A percentile compares a stretch with the other conserved stretches of the same genome.
phyloP scores from a whole-genome alignment of 2,888 invertebrate species.

The Drosophila nr. medialis region DNA sequence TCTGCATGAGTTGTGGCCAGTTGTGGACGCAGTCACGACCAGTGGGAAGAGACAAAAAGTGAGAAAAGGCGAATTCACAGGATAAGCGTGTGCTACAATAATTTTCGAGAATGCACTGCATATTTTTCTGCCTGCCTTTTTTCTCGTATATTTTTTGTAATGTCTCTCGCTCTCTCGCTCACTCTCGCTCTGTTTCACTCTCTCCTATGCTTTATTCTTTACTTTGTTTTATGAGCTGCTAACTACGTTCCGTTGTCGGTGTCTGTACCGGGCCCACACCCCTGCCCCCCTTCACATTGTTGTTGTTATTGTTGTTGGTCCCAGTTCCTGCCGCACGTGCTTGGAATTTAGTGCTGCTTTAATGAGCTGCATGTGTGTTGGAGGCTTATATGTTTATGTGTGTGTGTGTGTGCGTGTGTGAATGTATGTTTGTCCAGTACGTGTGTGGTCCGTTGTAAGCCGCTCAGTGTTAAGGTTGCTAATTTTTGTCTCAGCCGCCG shows the following conservation, averaged over 20 bases:
- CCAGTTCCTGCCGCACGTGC: conserved; percentile 65
- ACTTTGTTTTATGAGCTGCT: conserved; percentile 80
- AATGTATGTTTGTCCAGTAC: conserved; percentile 44
- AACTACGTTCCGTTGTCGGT: conserved; percentile 69
- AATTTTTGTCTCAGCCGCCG: conserved; percentile 74
- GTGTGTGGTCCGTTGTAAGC: conserved; percentile 57
- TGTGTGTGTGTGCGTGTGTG: conserved; percentile 21
- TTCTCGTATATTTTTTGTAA: conserved; percentile 19
- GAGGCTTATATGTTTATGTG: conserved; percentile 12
- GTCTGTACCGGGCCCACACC: conserved; percentile 18
- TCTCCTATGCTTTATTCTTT: conserved; percentile 29
- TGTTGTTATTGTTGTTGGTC: conserved; percentile 54
- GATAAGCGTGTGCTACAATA: conserved; percentile 43
- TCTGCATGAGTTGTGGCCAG: conserved; percentile 62
- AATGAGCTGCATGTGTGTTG: conserved; percentile 73
- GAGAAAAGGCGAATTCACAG: conserved; percentile 30
- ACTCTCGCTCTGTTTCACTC: conserved; percentile 11
- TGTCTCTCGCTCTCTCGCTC: neutral
- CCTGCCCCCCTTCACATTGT: conserved; percentile 17
- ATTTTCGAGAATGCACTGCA: conserved; percentile 50
- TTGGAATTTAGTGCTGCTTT: conserved; percentile 74
- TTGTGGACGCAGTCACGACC: conserved; percentile 1
- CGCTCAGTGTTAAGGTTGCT: conserved; percentile 71
- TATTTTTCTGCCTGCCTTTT: conserved; percentile 36
- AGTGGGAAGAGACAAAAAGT: conserved; percentile 2